Percentiles rank a stretch among this genome's conserved stretches.
Conservation (phyloP, 2,888 invertebrate genomes). For the Siphlonurus alternatus region DNA sequence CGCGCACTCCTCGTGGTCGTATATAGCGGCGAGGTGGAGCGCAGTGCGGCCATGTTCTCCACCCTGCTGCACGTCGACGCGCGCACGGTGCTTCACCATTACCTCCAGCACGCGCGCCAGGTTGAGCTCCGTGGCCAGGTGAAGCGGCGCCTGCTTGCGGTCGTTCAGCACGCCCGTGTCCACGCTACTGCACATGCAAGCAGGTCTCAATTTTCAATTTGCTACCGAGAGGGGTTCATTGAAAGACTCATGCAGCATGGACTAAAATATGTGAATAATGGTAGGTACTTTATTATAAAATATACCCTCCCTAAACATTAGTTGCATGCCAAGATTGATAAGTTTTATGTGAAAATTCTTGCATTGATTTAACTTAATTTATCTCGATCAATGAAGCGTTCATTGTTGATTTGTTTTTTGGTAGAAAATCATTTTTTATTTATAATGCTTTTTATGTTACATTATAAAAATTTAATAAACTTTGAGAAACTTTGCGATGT, state of each 20-base stretch:
- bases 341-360: no score
- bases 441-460: no score
- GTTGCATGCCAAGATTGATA: no score
- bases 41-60: constrained; percentile 69
- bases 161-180: constrained; percentile 52
- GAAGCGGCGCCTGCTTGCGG: constrained; percentile 61
- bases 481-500: no score
- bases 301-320: no score
- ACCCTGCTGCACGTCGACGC: constrained; percentile 55
- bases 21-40: constrained; percentile 67
- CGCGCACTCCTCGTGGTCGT: constrained; percentile 68
- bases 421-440: no score
- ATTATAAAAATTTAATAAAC: no score
- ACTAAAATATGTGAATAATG: neutral
- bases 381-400: no score
- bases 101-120: constrained; percentile 49
- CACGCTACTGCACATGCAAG: constrained; percentile 37
- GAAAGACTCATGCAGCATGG: neutral
- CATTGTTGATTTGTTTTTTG: no score
- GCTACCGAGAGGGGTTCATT: neutral
- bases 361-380: no score
- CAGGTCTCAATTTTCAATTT: neutral
- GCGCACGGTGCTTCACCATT: constrained; percentile 47
- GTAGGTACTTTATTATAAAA: neutral
- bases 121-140: constrained; percentile 61